Conservation (phyloP, 1,140 invertebrate species). For the Neodiprion lecontei region DNA sequence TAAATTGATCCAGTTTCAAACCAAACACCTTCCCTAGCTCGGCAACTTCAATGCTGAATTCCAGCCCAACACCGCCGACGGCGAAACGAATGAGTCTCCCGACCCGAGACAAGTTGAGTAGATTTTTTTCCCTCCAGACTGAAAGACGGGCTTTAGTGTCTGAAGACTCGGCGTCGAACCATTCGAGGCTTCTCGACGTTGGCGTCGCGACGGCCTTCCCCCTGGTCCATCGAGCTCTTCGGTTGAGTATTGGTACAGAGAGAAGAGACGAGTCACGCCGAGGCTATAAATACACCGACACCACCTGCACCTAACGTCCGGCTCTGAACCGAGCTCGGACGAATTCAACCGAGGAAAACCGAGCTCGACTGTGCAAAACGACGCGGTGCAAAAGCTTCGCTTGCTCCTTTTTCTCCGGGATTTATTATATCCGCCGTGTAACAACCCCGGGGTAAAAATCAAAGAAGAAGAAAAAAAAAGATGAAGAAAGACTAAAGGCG, state of each 20-base stretch:
- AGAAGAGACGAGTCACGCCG: slow-evolving; percentile 52
- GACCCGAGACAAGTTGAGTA: background rate
- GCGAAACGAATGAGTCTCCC: background rate
- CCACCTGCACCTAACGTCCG: slow-evolving; percentile 60
- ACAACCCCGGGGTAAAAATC: too few species aligned
- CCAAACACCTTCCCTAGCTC: too few species aligned
- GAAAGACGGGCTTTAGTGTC: background rate
- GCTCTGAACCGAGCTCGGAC: slow-evolving; percentile 34
- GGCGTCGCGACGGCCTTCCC: background rate
- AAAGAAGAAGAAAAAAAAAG: too few species aligned
- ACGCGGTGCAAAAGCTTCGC: background rate
- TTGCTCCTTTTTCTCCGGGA: background rate
- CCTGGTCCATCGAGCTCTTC: background rate
- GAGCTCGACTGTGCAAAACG: background rate
- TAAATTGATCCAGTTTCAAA: too few species aligned
- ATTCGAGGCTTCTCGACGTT: background rate
- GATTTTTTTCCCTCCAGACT: background rate
- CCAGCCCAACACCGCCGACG: too few species aligned
- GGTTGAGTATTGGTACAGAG: background rate
- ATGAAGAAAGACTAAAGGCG: too few species aligned
- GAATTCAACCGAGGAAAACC: slow-evolving; percentile 39
- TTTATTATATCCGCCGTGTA: too few species aligned
- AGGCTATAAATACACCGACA: slow-evolving; percentile 58
- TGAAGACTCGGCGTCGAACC: too few species aligned
- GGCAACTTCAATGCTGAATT: too few species aligned